Conservation (phyloP, 1,140 invertebrate species). For the Fopius arisanus region DNA sequence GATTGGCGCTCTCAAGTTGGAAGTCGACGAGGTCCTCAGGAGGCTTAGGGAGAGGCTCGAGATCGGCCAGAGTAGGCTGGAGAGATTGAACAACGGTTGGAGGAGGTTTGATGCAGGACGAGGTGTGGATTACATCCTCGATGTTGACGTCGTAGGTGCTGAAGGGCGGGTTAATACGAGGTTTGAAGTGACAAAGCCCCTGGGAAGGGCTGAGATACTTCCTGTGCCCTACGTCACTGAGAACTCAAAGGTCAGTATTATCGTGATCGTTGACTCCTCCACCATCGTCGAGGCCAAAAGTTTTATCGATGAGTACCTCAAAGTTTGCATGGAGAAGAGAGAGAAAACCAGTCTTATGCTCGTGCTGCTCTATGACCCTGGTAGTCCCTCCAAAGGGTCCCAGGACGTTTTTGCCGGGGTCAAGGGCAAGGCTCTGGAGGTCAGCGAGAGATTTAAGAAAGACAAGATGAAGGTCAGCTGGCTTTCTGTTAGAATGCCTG, state of each 20-base stretch:
- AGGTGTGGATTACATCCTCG: slow-evolving; percentile 88
- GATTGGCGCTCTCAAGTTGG: slow-evolving; percentile 69
- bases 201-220: slow-evolving; percentile 85
- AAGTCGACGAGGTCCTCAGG: slow-evolving; percentile 74
- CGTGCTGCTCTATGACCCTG: slow-evolving; percentile 69
- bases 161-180: slow-evolving; percentile 55
- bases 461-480: slow-evolving; percentile 75
- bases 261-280: slow-evolving; percentile 71
- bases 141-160: slow-evolving; percentile 69
- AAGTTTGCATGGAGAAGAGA: slow-evolving; percentile 75
- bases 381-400: slow-evolving; percentile 71
- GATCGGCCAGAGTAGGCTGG: slow-evolving; percentile 68
- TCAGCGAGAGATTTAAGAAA: slow-evolving; percentile 75
- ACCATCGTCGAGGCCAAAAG: slow-evolving; percentile 65
- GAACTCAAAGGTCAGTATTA: slow-evolving; percentile 79
- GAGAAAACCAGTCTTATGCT: slow-evolving; percentile 81
- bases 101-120: slow-evolving; percentile 84
- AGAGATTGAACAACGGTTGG: slow-evolving; percentile 80
- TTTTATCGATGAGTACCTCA: slow-evolving; percentile 78
- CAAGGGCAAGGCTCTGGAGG: slow-evolving; percentile 70
- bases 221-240: slow-evolving; percentile 92
- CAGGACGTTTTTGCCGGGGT: slow-evolving; percentile 72
- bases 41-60: slow-evolving; percentile 66
- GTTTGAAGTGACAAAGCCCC: slow-evolving; percentile 77
- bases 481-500: slow-evolving; percentile 73